Evolutionary conservation across 1,140 invertebrate genomes (phyloP), one percentile per base, ranked within the genome.

Genomic region (Leptinotarsa defecta): DNA sequence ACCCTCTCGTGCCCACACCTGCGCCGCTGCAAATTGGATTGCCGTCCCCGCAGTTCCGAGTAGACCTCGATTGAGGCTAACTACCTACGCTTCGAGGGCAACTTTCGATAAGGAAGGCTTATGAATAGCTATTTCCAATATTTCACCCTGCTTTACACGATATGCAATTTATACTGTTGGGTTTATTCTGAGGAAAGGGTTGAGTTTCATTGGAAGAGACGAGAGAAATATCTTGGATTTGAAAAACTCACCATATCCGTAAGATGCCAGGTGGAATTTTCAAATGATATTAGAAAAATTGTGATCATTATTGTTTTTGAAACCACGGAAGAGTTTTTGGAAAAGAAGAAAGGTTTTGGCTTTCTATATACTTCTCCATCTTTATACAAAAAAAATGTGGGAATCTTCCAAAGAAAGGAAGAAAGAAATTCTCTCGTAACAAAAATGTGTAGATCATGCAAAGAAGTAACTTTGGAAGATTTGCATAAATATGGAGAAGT

Each of bases 101-200:
- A 57, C 52, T n/a, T 34, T 34, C 65, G 65, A 68, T 68, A 68
- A 68, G 65, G 65, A 8, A 34, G 65, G 65, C 24, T 43, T 68
- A 68, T 68, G 65, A 27, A 68, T 43, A 43, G 65, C 65, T 68
- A 6, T 68, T 68, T 43, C 65, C 65, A 43, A 68, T 68, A 68
- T 68, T 68, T 68, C 34, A 68, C 13, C 65, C 65, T 27, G 24
- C 65, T 68, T 68, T 57, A 19, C 52, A 57, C 52, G 52, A 57
- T 57, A 57, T 57, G 52, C 17, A 15, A 57, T 57, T 57, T 57
- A 57, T 57, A 57, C 52, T 57, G 52, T 57, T 57, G 13, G 52
- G 52, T 15, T 17, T 57, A 19, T n/a, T 15, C 15, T 57, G 1
- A 13, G n/a, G 52, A 57, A 57, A 19, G 52, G 52, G 13, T 57